Evolutionary conservation across 2,113 vertebrate genomes (phyloP).

Genomic region (Origma solitaria): DNA sequence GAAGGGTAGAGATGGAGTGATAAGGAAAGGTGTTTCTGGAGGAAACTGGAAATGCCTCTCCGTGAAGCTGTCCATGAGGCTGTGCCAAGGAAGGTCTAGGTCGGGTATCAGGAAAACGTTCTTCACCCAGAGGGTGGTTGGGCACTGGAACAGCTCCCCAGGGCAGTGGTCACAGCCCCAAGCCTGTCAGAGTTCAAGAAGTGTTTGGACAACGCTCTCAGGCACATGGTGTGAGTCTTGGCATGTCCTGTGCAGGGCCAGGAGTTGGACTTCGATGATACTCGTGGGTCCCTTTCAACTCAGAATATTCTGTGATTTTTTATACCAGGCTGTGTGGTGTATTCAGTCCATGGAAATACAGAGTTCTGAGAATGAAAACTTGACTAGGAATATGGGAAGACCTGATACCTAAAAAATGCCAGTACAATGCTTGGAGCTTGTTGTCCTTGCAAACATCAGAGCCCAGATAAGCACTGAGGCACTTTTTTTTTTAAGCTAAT

Average conservation of each 20-base stretch:
- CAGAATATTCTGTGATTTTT: neutral
- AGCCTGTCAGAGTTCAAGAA: neutral
- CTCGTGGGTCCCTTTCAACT: neutral
- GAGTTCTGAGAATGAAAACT: neutral
- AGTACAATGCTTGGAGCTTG: accelerated
- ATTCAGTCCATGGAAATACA: accelerated
- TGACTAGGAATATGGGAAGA: accelerated
- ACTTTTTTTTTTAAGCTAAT: neutral
- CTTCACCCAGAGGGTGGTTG: neutral
- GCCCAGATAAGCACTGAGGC: neutral
- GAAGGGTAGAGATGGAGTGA: neutral
- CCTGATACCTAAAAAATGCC: neutral
- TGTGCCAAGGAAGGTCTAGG: neutral
- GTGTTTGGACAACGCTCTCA: neutral
- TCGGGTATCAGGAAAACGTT: neutral
- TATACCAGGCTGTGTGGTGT: too few species aligned
- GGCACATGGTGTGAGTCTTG: neutral
- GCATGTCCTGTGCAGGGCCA: neutral
- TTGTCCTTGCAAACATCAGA: neutral
- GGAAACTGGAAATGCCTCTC: neutral
- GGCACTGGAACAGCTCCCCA: neutral
- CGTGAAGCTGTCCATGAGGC: accelerated
- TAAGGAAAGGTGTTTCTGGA: neutral
- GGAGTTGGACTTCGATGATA: neutral
- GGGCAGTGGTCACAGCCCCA: neutral